A percentile compares a stretch with the other conserved stretches of the same genome.
These are phyloP conservation scores for Parapristionchus giblindavisi DNA, from an alignment of 2,888 invertebrate species.

Conservation along the genomic window DNA sequence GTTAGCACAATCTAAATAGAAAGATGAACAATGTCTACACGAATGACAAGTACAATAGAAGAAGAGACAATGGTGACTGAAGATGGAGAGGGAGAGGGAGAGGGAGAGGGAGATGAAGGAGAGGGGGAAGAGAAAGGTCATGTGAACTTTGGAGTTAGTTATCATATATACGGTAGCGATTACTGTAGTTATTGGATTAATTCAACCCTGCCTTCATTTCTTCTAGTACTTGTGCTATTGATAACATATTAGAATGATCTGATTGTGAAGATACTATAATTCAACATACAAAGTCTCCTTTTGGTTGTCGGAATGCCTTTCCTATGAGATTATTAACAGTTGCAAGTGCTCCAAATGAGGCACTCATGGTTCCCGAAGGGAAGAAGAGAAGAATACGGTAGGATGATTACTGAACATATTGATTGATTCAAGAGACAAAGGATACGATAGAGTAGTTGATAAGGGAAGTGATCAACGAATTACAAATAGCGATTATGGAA, in stretches of 20 bases:
- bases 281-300: slow-evolving; percentile 66
- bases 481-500: too few relatives aligned
- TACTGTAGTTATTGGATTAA: too few relatives aligned
- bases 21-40: neutral
- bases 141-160: too few relatives aligned
- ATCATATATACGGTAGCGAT: too few relatives aligned
- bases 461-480: too few relatives aligned
- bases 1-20: slow-evolving; percentile 29
- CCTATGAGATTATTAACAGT: slow-evolving; percentile 63
- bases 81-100: slow-evolving; percentile 4
- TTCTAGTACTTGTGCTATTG: too few relatives aligned
- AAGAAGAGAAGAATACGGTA: neutral
- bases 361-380: slow-evolving; percentile 18
- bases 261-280: neutral
- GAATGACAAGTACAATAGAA: slow-evolving; percentile 11
- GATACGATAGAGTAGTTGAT: too few relatives aligned
- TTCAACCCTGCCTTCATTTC: too few relatives aligned
- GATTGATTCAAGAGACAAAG: too few relatives aligned
- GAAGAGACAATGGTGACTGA: neutral
- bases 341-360: slow-evolving; percentile 60
- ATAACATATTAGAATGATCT: too few relatives aligned
- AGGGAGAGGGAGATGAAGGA: neutral
- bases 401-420: neutral
- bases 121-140: neutral
- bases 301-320: slow-evolving; percentile 67